Evolutionary conservation across 1,140 invertebrate species (phyloP), one percentile per base, ranked within the genome.

Genomic region (Trialeurodes vaporariorum): DNA sequence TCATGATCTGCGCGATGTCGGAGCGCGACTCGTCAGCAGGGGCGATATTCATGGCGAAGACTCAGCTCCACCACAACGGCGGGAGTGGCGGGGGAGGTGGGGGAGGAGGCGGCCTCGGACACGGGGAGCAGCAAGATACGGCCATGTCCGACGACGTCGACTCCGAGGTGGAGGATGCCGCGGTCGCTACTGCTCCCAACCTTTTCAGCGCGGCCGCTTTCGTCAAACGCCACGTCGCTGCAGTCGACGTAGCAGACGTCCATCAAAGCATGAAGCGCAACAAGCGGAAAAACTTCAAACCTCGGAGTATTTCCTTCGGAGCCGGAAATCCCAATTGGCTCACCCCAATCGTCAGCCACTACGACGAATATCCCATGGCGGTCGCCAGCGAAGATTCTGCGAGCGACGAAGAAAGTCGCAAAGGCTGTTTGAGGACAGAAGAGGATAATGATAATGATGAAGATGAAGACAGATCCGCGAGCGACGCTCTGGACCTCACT

Each of bases 201-300:
- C 5, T 17, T 17, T 17, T 17, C 34, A 9, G 5, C 5, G 5
- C 17, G 5, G 5, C 34, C 34, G 34, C 17, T 17, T 49, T 49
- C 34, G n/a, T n/a, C n/a, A n/a, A n/a, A n/a, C n/a, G n/a, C n/a
- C n/a, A n/a, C n/a, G n/a, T n/a, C n/a, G n/a, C n/a, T n/a, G n/a
- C n/a, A n/a, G n/a, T n/a, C n/a, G n/a, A n/a, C 1, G 27, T 66
- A 58, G 63, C 69, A 27, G 66, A 68, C 63, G 64, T 70, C 26
- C 58, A 67, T 25, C 25, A 62, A 13, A 67, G 66, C 67, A 59
- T 62, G 26, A 74, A 72, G 67, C 71, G 77, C 61, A 81, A 82
- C 73, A 82, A 82, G 67, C 70, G 80, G 61, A 81, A 81, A 69
- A 81, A 81, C 71, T 81, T 81, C 71, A 75, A 80, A 68, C 80